Base-by-base conservation (phyloP, 1,140 invertebrate genomes). In the Pararge aegeria region DNA sequence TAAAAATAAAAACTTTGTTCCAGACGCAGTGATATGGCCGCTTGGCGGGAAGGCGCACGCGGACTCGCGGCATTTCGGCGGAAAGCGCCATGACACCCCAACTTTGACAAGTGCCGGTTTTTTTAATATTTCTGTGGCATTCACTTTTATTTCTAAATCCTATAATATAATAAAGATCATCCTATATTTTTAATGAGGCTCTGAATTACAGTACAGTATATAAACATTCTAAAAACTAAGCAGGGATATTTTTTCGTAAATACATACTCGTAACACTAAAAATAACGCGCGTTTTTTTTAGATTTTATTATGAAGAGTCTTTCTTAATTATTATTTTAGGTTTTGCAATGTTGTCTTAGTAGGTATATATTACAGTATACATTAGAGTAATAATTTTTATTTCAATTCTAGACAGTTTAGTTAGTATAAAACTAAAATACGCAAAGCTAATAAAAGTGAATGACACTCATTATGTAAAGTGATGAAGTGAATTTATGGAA, bases 11-110 rank as follows among this genome's bases (percentile, higher is more conserved):
- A 56, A 53, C 24, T 63, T 55, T 56, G 49, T 63, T 63, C 42
- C 61, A 64, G 59, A 61, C 59, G 71, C 70, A 72, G 73, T 72
- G 66, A 62, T 58, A 72, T 69, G 73, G 56, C 42, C 59, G 38
- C 44, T 10, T 38, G 27, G 53, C 64, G 51, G 38, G 30, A 16
- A 15, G 1, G n/a, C 55, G 61, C 60, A 67, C 61, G 60, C 54
- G 56, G 37, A 55, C 58, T 55, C 60, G 38, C 53, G 13, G 40
- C 2, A 20, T 48, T 18, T 29, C 27, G 40, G 40, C 40, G 42
- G 42, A 29, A 48, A 34, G 12, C 52, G 55, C 40, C 29, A 50
- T 46, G 27, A 29, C 55, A 49, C 10, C 64, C 44, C 57, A 30
- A 61, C 53, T 42, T 54, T 40, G 61, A 51, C 38, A 59, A 42